Evolutionary conservation across 2,888 invertebrate species (phyloP).

Genomic region (Blastobasis adustella): DNA sequence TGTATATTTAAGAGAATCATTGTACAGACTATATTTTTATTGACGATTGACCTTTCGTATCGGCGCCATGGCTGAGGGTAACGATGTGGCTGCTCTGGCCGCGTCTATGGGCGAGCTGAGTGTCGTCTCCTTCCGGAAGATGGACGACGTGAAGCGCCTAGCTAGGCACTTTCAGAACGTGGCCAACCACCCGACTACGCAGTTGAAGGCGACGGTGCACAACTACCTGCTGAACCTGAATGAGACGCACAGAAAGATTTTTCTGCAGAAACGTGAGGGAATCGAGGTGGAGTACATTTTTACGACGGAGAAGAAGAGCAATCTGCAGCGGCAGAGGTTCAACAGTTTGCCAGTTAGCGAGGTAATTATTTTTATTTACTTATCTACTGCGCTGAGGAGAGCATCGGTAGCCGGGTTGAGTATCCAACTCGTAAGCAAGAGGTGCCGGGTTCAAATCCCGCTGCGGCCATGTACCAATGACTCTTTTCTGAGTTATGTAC

Average conservation of each 20-base stretch:
- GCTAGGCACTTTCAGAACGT: constrained; percentile 51
- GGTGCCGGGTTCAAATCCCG: no score
- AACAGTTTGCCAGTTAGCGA: constrained; percentile 65
- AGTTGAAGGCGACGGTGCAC: constrained; percentile 34
- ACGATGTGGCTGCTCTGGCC: constrained; percentile 29
- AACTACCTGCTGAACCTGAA: constrained; percentile 47
- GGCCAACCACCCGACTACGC: constrained; percentile 48
- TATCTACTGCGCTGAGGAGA: no score
- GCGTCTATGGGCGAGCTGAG: constrained; percentile 42
- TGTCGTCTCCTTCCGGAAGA: constrained; percentile 54
- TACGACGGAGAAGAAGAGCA: constrained; percentile 64
- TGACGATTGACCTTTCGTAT: constrained; percentile 6
- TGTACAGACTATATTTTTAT: constrained; percentile 27
- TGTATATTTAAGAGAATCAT: constrained; percentile 20
- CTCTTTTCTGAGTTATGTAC: no score
- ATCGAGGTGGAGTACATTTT: constrained; percentile 66
- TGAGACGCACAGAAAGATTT: constrained; percentile 47
- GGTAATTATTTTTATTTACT: not conserved
- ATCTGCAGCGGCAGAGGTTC: constrained; percentile 57
- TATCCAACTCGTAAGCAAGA: no score
- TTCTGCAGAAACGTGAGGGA: constrained; percentile 46
- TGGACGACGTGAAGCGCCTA: constrained; percentile 55
- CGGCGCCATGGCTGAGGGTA: constrained; percentile 20
- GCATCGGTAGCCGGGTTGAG: no score
- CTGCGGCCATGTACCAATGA: no score